Base-by-base conservation (phyloP, 2,797 vertebrate genomes). In the Sus cebifrons region DNA sequence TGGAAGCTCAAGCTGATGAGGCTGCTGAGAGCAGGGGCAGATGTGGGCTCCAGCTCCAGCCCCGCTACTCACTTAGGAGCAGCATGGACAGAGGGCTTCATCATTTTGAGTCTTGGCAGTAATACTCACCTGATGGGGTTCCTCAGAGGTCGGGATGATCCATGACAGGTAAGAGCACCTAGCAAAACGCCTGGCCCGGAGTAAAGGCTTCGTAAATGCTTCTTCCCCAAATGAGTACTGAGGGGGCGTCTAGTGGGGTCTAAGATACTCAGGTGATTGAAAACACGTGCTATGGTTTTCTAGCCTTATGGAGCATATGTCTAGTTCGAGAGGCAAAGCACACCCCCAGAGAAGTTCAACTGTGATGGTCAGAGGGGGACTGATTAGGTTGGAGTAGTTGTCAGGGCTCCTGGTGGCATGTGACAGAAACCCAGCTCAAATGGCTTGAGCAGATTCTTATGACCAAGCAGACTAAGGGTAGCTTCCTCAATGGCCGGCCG, bases 151-250 rank as follows among this genome's bases (percentile, higher is more conserved):
- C 44, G 25, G 52, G 44, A 6, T 56, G 17, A 1, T 7, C 2
- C 0, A 2, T 4, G 16, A 3, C 3, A 0, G 0, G 1, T 13
- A 0, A 71, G 67, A 54, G 32, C 2, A 16, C 13, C 17, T 1
- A 8, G 81, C 52, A 14, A 5, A 3, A 13, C 0, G 56, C 70
- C 64, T 2, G 23, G 36, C 11, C 0, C 83, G 1, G 3, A 65
- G 73, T 4, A 29, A 18, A 13, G 25, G 54, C 70, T 62, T 1
- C 0, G 2, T 8, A n/a, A n/a, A 36, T 2, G 23, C 83, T 25
- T 56, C 11, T 78, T 20, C 44, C 5, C 32, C 4, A 6, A 14
- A 16, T 3, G 5, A 54, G 73, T 44, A 56, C 44, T n/a, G 25
- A 21, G 36, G 36, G 36, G 3, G 36, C 3, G 36, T 36, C 36